phyloP scores from a whole-genome alignment of 2,113 vertebrate genomes.

The Campylomormyrus numenius region DNA sequence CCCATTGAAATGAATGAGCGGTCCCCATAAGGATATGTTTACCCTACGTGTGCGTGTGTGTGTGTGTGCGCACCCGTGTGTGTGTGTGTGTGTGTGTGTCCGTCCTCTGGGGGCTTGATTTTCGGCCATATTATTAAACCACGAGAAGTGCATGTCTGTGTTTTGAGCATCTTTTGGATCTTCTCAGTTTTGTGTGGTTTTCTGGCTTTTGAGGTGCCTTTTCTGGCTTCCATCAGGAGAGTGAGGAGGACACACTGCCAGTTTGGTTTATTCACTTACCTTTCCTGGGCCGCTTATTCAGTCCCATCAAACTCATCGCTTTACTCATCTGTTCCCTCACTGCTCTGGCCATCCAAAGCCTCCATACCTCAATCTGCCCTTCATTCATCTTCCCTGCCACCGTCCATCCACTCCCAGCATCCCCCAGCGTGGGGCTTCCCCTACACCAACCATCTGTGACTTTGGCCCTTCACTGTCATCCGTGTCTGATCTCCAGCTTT shows the following conservation, averaged over 20 bases:
- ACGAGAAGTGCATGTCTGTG: neutral
- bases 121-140: constrained; percentile 25
- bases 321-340: neutral
- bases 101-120: constrained; percentile 28
- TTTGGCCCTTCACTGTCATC: neutral
- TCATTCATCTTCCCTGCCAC: neutral
- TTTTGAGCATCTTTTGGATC: neutral
- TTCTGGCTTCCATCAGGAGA: neutral
- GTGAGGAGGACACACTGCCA: neutral
- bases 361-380: neutral
- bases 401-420: neutral
- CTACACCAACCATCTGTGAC: neutral
- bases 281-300: neutral
- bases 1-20: too few relatives aligned
- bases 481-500: neutral
- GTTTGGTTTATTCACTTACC: neutral
- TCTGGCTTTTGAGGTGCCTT: neutral
- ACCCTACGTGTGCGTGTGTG: too few relatives aligned
- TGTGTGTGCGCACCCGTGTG: neutral
- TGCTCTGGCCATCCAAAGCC: too few relatives aligned
- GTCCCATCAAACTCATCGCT: neutral
- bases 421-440: neutral
- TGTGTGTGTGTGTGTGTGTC: neutral
- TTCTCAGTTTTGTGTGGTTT: neutral
- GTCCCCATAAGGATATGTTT: too few relatives aligned